Conservation (phyloP, 2,113 vertebrate species). For the Felis catus region F.catus_Fca126_mat1.0 CM031415.1:114743501-114744000, state of each 20-base stretch:
- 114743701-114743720: neutral
- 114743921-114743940: too few relatives aligned
- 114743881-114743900: neutral
- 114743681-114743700: neutral
- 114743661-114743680: too few relatives aligned
- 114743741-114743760: neutral
- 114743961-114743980: neutral
- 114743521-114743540: constrained; percentile 65
- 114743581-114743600: neutral
- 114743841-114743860: neutral
- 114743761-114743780: constrained; percentile 54
- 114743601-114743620: neutral
- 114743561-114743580: neutral
- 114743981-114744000: neutral
- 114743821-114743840: neutral
- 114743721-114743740: neutral
- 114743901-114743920: neutral
- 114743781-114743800: constrained; percentile 60
- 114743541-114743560: neutral
- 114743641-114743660: neutral
- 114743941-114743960: neutral
- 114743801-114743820: neutral
- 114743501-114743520: constrained; percentile 59
- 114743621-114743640: neutral
- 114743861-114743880: neutral